These are phyloP conservation scores for Saguinus imperator DNA, from an alignment of 2,113 vertebrate genomes.

Conservation along the genomic window DNA sequence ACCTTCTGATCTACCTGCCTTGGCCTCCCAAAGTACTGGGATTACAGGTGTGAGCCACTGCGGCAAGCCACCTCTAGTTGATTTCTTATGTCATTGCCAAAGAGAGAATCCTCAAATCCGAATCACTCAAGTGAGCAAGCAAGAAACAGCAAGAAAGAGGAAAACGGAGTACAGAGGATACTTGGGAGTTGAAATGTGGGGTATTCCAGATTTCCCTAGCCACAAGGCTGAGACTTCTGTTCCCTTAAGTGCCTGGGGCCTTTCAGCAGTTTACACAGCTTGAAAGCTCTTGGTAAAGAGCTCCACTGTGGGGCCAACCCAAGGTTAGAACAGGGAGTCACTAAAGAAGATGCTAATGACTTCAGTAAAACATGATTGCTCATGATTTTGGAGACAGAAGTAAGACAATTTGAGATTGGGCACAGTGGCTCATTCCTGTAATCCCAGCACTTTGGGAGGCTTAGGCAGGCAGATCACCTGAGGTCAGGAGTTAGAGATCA, in stretches of 20 bases:
- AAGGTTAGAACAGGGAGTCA: background rate
- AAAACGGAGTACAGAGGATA: background rate
- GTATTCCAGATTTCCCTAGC: background rate
- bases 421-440: too few relatives aligned
- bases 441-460: too few relatives aligned
- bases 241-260: rapidly evolving
- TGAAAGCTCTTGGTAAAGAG: background rate
- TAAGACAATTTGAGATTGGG: background rate
- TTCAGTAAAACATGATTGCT: background rate
- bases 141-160: background rate
- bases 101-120: background rate
- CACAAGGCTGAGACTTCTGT: background rate
- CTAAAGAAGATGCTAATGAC: background rate
- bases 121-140: background rate
- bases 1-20: too few relatives aligned
- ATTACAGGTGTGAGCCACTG: too few relatives aligned
- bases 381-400: background rate
- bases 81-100: background rate
- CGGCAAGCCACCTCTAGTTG: background rate
- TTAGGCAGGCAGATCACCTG: too few relatives aligned
- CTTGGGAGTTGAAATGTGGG: rapidly evolving
- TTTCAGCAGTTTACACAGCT: background rate
- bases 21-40: too few relatives aligned
- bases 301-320: background rate
- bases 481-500: too few relatives aligned